Evolutionary conservation across 2,797 vertebrate species (phyloP).

Genomic region (Scolopax rusticola): DNA sequence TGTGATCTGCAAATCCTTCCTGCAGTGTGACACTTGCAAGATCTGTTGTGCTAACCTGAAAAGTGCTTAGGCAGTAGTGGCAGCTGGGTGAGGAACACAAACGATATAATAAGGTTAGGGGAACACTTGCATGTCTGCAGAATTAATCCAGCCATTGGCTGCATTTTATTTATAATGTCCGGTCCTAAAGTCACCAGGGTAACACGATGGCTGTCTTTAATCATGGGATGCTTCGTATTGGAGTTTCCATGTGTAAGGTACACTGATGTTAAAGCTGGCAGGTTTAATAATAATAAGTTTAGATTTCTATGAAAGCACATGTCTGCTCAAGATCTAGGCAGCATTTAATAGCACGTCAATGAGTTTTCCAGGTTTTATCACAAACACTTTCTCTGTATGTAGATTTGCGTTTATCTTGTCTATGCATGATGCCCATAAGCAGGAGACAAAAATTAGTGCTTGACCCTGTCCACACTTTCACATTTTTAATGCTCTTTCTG

Average conservation of each 20-base stretch:
- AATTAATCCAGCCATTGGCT: neutral
- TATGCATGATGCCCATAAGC: neutral
- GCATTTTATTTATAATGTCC: neutral
- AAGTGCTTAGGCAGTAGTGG: neutral
- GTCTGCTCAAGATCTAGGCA: neutral
- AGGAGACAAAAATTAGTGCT: neutral
- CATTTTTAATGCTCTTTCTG: neutral
- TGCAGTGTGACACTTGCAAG: fast-evolving
- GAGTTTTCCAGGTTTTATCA: neutral
- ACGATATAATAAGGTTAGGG: neutral
- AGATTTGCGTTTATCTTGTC: neutral
- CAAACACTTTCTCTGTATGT: neutral
- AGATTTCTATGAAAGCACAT: neutral
- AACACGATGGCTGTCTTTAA: neutral
- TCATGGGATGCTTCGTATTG: neutral
- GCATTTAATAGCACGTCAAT: neutral
- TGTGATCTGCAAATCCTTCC: neutral
- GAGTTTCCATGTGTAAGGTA: neutral
- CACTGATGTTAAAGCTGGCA: neutral
- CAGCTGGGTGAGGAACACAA: neutral
- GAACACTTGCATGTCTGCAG: neutral
- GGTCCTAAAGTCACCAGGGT: neutral
- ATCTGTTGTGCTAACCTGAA: neutral
- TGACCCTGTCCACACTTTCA: neutral
- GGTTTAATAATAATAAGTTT: neutral